phyloP scores from a whole-genome alignment of 2,113 vertebrate species.

The Callithrix jacchus region DNA sequence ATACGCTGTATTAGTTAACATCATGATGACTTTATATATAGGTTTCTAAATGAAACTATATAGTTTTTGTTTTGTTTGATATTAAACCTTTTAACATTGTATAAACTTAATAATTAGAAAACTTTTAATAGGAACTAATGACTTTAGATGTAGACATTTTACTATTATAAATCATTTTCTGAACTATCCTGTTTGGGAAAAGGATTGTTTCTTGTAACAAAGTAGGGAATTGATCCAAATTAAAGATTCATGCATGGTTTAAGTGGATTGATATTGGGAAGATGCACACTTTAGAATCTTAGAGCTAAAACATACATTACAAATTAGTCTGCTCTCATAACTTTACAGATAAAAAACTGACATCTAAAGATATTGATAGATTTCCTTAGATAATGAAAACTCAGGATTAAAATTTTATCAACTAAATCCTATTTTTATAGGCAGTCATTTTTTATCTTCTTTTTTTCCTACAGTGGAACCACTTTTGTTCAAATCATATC shows the following conservation, averaged over 20 bases:
- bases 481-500: not conserved
- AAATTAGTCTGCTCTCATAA: not conserved
- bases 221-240: not conserved
- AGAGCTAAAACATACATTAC: not conserved
- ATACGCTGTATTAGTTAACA: not conserved
- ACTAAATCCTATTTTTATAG: not conserved
- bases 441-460: not conserved
- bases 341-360: conserved; percentile 12
- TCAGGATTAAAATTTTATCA: not conserved
- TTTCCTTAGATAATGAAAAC: conserved; percentile 38
- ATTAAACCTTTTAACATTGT: not conserved
- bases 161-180: conserved; percentile 18
- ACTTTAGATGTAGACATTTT: not conserved
- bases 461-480: not conserved
- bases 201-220: not conserved
- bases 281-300: not conserved
- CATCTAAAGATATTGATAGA: not conserved
- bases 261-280: not conserved
- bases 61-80: not conserved
- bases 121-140: not conserved
- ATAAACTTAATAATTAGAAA: not conserved
- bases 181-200: not conserved
- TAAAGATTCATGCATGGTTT: not conserved
- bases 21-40: not conserved
- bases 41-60: conserved; percentile 28